Base-by-base conservation (phyloP, 2,113 vertebrate genomes). In the Sakesphorus luctuosus region DNA sequence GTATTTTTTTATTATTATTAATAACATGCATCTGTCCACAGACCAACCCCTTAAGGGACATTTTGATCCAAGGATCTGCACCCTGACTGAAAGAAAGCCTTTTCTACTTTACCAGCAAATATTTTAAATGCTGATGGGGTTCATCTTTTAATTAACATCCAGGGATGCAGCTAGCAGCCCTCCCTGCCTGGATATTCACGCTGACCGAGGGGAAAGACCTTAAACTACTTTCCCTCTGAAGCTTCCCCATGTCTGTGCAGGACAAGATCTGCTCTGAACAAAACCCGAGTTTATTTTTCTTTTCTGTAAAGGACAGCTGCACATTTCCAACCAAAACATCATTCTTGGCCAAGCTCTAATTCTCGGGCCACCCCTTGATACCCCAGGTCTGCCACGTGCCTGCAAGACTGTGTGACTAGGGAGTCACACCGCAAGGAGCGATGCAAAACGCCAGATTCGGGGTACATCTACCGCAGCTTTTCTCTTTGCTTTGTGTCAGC, bases 141-240 rank as follows among this genome's bases (percentile, higher is more conserved):
- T 88, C 12, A 62, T 47, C 28, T 33, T 69, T 76, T 62, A 43
- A 69, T 38, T 13, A 50, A 74, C n/a, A 66, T 49, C 25, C n/a
- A 40, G 35, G 55, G 62, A 47, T 33, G 53, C 11, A 77, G 17
- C 36, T 69, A 55, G 49, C 53, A 94, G 78, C 18, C 59, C 52
- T 43, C 44, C 25, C 9, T 31, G 24, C 53, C 40, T 3, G 0
- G 31, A 61, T 16, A 14, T 21, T 84, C 9, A 0, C 0, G 0
- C 46, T 49, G 62, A 61, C 26, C 3, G 0, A 56, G 44, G 23
- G 35, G 6, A 87, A 55, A 91, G 53, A 8, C n/a, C n/a, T 78
- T 52, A 24, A 58, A 50, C 23, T 14, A 2, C 18, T 36, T 18
- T 47, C 49, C 43, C 19, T 62, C 28, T 73, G 55, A 91, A 80